Conservation (phyloP, 2,888 invertebrate species). For the Cyaniris semiargus region DNA sequence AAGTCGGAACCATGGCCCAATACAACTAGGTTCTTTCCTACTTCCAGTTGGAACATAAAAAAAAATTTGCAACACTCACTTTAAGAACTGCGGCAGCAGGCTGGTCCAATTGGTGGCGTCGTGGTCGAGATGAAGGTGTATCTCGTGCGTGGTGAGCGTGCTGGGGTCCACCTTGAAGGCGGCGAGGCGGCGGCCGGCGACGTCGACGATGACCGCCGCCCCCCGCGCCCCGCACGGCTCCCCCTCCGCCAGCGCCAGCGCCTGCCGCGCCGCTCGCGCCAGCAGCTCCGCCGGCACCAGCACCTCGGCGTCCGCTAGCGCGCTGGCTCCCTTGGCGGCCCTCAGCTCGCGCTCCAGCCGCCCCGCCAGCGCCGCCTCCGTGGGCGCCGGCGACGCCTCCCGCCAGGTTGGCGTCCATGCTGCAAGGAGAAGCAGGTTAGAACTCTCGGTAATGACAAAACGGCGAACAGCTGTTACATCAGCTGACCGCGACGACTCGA, state of each 20-base stretch:
- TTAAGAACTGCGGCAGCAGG: conserved; percentile 92
- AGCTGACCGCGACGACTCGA: conserved; percentile 58
- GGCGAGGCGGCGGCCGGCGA: conserved; percentile 89
- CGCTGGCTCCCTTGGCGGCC: conserved; percentile 88
- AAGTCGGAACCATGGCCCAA: conserved; percentile 8
- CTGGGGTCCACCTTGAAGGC: conserved; percentile 92
- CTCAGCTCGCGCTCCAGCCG: conserved; percentile 89
- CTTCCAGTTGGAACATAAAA: background rate
- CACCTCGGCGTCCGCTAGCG: conserved; percentile 91
- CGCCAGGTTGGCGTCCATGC: conserved; percentile 75
- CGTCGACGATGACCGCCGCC: conserved; percentile 91
- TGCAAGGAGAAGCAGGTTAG: conserved; percentile 53
- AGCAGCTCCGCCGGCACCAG: conserved; percentile 91
- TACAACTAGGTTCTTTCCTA: background rate
- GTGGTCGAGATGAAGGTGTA: conserved; percentile 92
- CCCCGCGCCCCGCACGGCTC: conserved; percentile 95
- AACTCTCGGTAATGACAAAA: conserved; percentile 41
- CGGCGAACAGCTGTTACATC: conserved; percentile 66
- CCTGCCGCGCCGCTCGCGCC: conserved; percentile 88
- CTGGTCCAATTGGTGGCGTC: conserved; percentile 93
- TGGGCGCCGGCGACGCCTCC: conserved; percentile 76
- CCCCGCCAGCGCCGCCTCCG: conserved; percentile 85
- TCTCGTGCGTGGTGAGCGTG: conserved; percentile 94
- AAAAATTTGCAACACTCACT: conserved; percentile 81
- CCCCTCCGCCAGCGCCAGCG: conserved; percentile 90